A percentile compares a stretch with the other conserved stretches of the same genome.
These are phyloP conservation scores for Vesta saturnalis DNA, from an alignment of 2,888 invertebrate species.

Conservation along the genomic window DNA sequence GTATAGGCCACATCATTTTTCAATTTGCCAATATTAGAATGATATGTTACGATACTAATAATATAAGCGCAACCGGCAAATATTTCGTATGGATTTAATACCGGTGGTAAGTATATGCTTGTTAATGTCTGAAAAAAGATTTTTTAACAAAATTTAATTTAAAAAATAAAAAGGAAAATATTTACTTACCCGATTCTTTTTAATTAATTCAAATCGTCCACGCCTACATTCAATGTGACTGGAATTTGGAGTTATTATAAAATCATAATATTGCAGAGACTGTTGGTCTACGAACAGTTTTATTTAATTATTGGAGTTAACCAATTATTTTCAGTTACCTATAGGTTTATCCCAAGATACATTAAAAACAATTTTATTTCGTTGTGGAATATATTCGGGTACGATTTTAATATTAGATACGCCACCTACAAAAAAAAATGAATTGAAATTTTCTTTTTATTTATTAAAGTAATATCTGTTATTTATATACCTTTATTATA, in stretches of 20 bases:
- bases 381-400: slow-evolving; percentile 11
- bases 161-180: neutral
- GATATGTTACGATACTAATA: slow-evolving; percentile 14
- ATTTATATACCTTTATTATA: neutral
- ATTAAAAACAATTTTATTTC: slow-evolving; percentile 23
- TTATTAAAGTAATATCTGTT: neutral
- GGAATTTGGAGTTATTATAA: slow-evolving; percentile 13
- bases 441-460: neutral
- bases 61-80: slow-evolving; percentile 22
- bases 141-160: neutral
- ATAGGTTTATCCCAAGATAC: slow-evolving; percentile 19
- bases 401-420: slow-evolving; percentile 12
- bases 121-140: slow-evolving; percentile 21
- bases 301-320: neutral
- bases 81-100: slow-evolving; percentile 6
- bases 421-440: slow-evolving; percentile 2
- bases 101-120: slow-evolving; percentile 20
- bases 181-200: slow-evolving; percentile 5
- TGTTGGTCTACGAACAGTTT: neutral
- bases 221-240: neutral
- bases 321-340: slow-evolving; percentile 12
- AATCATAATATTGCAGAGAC: neutral
- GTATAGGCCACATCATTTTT: neutral
- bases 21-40: neutral
- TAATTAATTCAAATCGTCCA: neutral